Evolutionary conservation across 2,888 invertebrate genomes (phyloP).

Genomic region (Augochlorella aurata): DNA sequence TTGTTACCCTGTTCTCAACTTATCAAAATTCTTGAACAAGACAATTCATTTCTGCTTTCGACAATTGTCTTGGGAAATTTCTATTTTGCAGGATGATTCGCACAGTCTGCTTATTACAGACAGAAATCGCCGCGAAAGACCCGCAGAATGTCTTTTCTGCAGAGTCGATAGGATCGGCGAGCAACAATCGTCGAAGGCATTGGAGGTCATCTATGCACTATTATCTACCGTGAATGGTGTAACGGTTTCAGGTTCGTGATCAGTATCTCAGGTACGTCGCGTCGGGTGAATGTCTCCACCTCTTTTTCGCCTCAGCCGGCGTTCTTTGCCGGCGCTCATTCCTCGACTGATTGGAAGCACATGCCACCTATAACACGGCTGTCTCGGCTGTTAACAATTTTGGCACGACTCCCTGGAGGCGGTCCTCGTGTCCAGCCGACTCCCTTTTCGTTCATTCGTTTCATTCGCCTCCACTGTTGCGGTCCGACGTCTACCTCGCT

Average conservation of each 20-base stretch:
- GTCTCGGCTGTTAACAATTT: constrained; percentile 69
- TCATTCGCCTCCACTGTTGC: constrained; percentile 58
- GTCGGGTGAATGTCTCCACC: constrained; percentile 64
- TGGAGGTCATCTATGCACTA: constrained; percentile 32
- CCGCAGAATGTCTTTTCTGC: neutral
- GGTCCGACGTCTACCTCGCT: constrained; percentile 20
- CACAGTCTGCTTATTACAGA: no score
- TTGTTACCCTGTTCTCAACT: no score
- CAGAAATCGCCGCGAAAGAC: neutral
- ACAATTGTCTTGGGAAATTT: no score
- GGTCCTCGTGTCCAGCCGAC: constrained; percentile 37
- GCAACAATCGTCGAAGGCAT: neutral
- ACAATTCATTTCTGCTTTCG: no score
- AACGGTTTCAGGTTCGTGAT: constrained; percentile 57
- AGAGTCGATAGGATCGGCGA: neutral
- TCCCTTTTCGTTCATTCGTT: constrained; percentile 47
- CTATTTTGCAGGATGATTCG: no score
- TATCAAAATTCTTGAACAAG: no score
- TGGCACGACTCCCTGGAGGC: constrained; percentile 67
- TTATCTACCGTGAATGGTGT: constrained; percentile 56
- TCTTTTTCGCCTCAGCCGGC: constrained; percentile 52
- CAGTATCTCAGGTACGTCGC: constrained; percentile 64
- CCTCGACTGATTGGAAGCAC: constrained; percentile 68
- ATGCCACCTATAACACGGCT: constrained; percentile 67
- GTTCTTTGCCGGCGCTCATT: constrained; percentile 41